These are phyloP conservation scores for Erethizon dorsatum DNA, from an alignment of 2,797 vertebrate genomes.

Conservation along the genomic window DNA sequence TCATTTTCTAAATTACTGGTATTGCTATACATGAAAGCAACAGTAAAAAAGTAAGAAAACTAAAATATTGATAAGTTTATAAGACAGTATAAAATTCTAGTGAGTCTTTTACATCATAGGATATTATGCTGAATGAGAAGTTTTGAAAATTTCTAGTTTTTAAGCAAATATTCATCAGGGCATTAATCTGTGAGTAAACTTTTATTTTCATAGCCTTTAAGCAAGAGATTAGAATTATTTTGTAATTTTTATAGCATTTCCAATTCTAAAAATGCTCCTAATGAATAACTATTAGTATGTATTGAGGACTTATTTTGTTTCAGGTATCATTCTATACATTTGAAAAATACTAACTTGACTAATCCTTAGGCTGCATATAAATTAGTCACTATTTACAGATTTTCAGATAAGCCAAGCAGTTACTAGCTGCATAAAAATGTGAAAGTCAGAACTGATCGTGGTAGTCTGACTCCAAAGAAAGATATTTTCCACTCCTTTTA, in stretches of 20 bases:
- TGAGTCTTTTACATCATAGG: not conserved
- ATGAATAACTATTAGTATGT: not conserved
- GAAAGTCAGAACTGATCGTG: not conserved
- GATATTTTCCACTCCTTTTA: not conserved
- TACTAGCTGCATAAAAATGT: not conserved
- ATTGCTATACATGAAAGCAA: not conserved
- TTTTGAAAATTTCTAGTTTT: not conserved
- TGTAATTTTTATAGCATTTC: not conserved
- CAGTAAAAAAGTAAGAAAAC: not conserved
- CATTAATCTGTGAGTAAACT: not conserved
- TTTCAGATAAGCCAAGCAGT: not conserved
- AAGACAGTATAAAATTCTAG: not conserved
- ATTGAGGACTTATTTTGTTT: not conserved
- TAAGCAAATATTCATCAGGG: not conserved
- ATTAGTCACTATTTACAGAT: not conserved
- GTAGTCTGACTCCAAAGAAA: not conserved
- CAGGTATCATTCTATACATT: not conserved
- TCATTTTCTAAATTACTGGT: not conserved
- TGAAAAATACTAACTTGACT: not conserved
- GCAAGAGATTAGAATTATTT: not conserved
- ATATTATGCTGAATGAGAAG: not conserved
- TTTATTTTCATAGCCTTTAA: slow-evolving; percentile 12
- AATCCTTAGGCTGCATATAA: not conserved
- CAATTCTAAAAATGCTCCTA: not conserved
- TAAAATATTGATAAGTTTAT: not conserved